Base-by-base conservation (phyloP, 2,888 invertebrate species). In the Mactromeris polynyma region DNA sequence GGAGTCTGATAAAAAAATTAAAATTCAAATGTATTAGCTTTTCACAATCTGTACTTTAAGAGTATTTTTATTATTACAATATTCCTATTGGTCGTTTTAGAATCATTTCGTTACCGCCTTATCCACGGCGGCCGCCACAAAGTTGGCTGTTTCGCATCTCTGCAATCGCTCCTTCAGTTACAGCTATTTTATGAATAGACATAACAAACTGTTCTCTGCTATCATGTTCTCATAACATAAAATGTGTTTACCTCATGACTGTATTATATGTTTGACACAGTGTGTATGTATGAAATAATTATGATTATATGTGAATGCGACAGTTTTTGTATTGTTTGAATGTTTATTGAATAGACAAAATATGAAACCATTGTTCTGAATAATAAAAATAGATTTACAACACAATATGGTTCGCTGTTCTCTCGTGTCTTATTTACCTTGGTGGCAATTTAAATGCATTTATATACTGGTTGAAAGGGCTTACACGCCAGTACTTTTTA, bases 261-360 rank as follows among this genome's bases (percentile, higher is more conserved):
- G n/a, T 9, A 64, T 9, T n/a, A 64, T 64, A 64, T 64, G 58
- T 64, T n/a, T 64, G 58, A 64, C 11, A 73, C 2, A n/a, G 58
- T 73, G 36, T 33, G 11, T 21, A 21, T 36, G 73, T 73, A 11
- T 33, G 73, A 73, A 33, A 73, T 73, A 14, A 33, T 73, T 73
- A 73, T 73, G n/a, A 73, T 33, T 73, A 73, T 73, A 73, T 73
- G 73, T 73, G 73, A 33, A 46, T 78, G 84, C 77, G 84, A 84
- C 84, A 78, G 81, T 54, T 69, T 81, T 86, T 89, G 86, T 89
- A 86, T 89, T 89, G 89, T 89, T 89, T 86, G 81, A 69, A 83
- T 89, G 89, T 89, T 89, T 73, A 86, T 83, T 84, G 64, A 83
- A 81, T 81, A 84, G 81, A 84, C 81, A 64, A 80, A 81, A 38